Conservation (phyloP, 2,797 vertebrate species). For the Girardinus metallicus region DNA sequence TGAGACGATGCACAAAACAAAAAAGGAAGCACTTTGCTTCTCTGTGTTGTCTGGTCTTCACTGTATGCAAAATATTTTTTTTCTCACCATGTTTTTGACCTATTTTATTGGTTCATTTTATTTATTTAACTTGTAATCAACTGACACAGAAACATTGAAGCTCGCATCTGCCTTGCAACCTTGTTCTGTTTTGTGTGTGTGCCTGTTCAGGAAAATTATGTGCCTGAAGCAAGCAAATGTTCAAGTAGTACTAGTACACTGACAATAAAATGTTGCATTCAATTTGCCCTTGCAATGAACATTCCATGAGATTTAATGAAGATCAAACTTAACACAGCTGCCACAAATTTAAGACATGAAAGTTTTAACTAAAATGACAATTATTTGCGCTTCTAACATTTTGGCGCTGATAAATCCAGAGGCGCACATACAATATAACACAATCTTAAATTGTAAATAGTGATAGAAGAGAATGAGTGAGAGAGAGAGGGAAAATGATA, state of each 20-base stretch:
- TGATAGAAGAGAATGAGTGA: not conserved
- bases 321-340: not conserved
- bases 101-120: conserved; percentile 25
- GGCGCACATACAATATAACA: not conserved
- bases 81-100: conserved; percentile 37
- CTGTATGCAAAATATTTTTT: not conserved
- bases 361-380: too few relatives aligned
- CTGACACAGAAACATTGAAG: conserved; percentile 23
- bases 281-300: not conserved
- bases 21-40: conserved; percentile 3
- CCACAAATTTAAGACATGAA: not conserved
- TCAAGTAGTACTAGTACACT: conserved; percentile 5
- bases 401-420: not conserved
- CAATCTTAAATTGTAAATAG: not conserved
- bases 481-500: too few relatives aligned
- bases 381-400: not conserved
- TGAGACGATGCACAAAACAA: conserved; percentile 28
- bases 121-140: conserved; percentile 20
- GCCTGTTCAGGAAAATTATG: conserved; percentile 27
- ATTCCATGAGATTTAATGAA: not conserved
- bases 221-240: conserved; percentile 26
- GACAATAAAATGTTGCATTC: not conserved
- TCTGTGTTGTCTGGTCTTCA: conserved; percentile 23
- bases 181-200: conserved; percentile 21
- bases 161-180: conserved; percentile 10